phyloP scores from a whole-genome alignment of 2,113 vertebrate genomes.

The Crotalus tigris region DNA sequence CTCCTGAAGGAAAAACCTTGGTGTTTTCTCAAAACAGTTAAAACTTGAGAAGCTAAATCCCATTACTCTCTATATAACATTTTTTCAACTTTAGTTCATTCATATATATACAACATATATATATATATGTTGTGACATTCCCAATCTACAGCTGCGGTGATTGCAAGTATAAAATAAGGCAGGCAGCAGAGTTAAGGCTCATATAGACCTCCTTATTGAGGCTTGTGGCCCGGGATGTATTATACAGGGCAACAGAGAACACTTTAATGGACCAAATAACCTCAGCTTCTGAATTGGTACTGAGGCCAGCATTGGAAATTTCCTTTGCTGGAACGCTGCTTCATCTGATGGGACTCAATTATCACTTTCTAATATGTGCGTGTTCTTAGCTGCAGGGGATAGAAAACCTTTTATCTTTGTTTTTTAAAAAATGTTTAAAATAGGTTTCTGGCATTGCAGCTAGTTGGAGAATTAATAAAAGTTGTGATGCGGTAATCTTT shows the following conservation, averaged over 20 bases:
- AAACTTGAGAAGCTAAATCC: background rate
- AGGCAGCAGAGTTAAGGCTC: background rate
- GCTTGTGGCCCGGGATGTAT: background rate
- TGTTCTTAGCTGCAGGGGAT: background rate
- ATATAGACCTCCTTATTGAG: background rate
- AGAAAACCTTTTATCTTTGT: background rate
- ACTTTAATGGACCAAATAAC: background rate
- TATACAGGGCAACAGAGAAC: background rate
- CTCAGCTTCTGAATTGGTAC: background rate
- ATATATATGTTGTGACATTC: background rate
- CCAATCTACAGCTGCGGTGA: background rate
- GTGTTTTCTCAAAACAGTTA: background rate
- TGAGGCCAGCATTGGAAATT: background rate
- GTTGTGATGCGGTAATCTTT: background rate
- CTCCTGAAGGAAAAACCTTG: background rate
- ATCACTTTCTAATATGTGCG: constrained; percentile 26
- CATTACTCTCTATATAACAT: background rate
- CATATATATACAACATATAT: background rate
- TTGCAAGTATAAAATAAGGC: background rate
- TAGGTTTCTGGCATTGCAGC: background rate
- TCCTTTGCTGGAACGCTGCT: constrained; percentile 11
- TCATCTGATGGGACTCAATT: constrained; percentile 10
- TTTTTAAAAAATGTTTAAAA: background rate
- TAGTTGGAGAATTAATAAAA: background rate
- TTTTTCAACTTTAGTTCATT: background rate